These are phyloP conservation scores for Novumbra hubbsi DNA, from an alignment of 2,797 vertebrate genomes.

Conservation along the genomic window DNA sequence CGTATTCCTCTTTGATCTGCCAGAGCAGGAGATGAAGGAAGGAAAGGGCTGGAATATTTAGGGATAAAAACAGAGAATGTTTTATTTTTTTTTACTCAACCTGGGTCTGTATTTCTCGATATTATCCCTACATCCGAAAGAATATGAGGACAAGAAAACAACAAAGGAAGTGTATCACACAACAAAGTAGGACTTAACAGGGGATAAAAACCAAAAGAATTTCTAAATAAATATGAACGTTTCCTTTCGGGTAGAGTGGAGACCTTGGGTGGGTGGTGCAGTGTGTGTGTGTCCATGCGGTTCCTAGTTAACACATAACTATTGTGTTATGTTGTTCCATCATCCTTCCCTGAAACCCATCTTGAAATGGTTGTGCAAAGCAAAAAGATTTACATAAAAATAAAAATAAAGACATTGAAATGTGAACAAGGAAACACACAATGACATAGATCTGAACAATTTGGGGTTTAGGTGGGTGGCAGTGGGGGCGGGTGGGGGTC, in stretches of 20 bases:
- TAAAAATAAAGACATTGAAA: not conserved
- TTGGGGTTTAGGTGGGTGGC: not conserved
- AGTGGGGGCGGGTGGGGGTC: not conserved
- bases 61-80: not conserved
- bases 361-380: slow-evolving; percentile 32
- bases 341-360: slow-evolving; percentile 36
- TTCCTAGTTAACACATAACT: no score
- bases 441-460: slow-evolving; percentile 27
- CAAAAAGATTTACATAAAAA: slow-evolving; percentile 4
- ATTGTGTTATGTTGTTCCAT: slow-evolving; percentile 39
- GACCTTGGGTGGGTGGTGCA: slow-evolving; percentile 7
- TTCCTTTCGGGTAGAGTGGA: slow-evolving; percentile 23
- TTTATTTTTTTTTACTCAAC: not conserved
- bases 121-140: not conserved
- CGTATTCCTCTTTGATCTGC: slow-evolving; percentile 49
- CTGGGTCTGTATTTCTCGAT: slow-evolving; percentile 23
- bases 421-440: slow-evolving; percentile 18
- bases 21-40: slow-evolving; percentile 23
- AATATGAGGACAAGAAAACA: not conserved
- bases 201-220: slow-evolving; percentile 18
- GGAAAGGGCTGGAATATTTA: slow-evolving; percentile 16
- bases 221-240: slow-evolving; percentile 24
- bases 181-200: slow-evolving; percentile 34
- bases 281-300: not conserved
- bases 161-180: not conserved